Conservation (phyloP, 2,888 invertebrate genomes). For the Amiota mariae region DNA sequence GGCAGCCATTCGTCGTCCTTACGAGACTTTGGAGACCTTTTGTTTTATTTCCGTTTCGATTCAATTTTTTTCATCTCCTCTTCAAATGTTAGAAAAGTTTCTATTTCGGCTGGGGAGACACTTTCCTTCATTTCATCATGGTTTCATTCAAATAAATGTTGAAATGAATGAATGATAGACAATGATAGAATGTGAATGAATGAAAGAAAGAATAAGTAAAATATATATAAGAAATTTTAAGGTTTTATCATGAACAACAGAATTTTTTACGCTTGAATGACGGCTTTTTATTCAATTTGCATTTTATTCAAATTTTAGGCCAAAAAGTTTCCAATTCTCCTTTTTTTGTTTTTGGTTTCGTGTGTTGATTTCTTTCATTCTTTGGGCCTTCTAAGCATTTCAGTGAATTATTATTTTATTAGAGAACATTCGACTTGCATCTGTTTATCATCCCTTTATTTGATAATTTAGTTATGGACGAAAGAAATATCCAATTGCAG, state of each 20-base stretch:
- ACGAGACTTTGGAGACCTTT: too few relatives aligned
- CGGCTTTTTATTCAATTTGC: conserved; percentile 60
- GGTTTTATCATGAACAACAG: conserved; percentile 54
- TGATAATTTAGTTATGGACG: too few relatives aligned
- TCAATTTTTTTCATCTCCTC: too few relatives aligned
- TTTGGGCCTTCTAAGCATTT: conserved; percentile 3
- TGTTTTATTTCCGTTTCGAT: too few relatives aligned
- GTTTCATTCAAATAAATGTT: too few relatives aligned
- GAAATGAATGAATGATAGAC: too few relatives aligned
- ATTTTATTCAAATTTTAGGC: conserved; percentile 55
- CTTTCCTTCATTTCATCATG: too few relatives aligned
- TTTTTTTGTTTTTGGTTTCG: conserved; percentile 40
- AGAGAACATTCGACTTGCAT: conserved; percentile 37
- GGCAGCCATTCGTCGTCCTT: too few relatives aligned
- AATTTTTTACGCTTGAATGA: conserved; percentile 54
- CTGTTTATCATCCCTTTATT: conserved; percentile 4
- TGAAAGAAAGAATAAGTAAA: not conserved
- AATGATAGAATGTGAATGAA: too few relatives aligned
- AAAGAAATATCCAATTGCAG: too few relatives aligned
- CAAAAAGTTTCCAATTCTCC: conserved; percentile 41
- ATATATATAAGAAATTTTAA: conserved; percentile 42
- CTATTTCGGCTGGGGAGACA: too few relatives aligned
- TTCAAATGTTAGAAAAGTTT: too few relatives aligned
- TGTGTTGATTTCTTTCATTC: conserved; percentile 4
- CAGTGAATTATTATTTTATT: conserved; percentile 21